These are phyloP conservation scores for Zophobas atratus DNA, from an alignment of 1,140 invertebrate species.

Conservation along the genomic window DNA sequence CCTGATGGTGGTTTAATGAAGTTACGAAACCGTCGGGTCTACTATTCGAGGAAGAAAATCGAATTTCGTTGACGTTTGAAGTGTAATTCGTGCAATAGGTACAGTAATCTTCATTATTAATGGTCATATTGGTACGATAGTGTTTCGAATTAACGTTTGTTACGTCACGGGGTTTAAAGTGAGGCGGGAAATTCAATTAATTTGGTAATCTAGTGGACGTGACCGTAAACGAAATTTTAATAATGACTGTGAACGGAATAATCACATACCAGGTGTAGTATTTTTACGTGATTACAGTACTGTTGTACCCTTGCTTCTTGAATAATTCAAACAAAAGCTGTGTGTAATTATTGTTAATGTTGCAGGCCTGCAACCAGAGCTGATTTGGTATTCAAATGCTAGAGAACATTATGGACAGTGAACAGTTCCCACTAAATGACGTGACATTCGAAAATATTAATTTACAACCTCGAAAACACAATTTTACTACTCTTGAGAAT, in stretches of 20 bases:
- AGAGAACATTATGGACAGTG: constrained; percentile 20
- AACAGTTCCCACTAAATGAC: constrained; percentile 35
- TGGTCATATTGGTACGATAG: constrained; percentile 19
- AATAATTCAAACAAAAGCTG: constrained; percentile 39
- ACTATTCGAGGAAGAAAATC: constrained; percentile 26
- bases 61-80: constrained; percentile 39
- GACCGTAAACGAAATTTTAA: constrained; percentile 37
- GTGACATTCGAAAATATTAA: constrained; percentile 34
- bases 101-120: constrained; percentile 39
- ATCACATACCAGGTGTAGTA: constrained; percentile 29
- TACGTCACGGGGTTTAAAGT: constrained; percentile 19
- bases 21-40: constrained; percentile 32
- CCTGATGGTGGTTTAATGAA: constrained; percentile 37
- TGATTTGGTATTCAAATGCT: constrained; percentile 38
- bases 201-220: constrained; percentile 18
- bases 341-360: constrained; percentile 42
- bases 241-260: constrained; percentile 25
- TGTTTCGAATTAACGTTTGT: constrained; percentile 12
- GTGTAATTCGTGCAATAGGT: constrained; percentile 31
- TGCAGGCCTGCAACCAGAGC: constrained; percentile 30
- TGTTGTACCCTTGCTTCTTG: constrained; percentile 25
- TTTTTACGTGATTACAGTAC: constrained; percentile 38
- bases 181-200: constrained; percentile 33
- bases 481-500: too few species aligned
- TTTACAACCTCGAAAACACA: background rate